phyloP scores from a whole-genome alignment of 2,113 vertebrate genomes.

The Microtus richardsoni region DNA sequence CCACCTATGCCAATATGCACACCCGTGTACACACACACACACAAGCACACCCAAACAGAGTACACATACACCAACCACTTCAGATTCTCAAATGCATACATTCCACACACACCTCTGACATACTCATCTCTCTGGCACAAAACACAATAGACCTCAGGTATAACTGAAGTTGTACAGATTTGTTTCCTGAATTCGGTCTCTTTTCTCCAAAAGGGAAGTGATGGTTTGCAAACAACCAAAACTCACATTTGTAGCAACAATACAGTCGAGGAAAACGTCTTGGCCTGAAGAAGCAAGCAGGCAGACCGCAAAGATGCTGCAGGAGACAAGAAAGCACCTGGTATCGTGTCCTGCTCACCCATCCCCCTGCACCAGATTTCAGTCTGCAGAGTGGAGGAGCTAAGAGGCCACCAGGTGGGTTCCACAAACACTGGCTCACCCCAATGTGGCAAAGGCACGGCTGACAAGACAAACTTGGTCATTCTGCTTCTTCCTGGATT shows the following conservation, averaged over 20 bases:
- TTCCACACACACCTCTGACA: not conserved
- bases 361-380: not conserved
- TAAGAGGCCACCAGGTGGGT: not conserved
- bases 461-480: not conserved
- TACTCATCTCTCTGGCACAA: not conserved
- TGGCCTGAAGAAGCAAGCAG: not conserved
- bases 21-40: not conserved
- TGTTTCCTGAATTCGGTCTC: not conserved
- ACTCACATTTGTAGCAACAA: not conserved
- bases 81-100: not conserved
- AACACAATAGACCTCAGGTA: not conserved
- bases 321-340: not conserved
- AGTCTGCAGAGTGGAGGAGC: not conserved
- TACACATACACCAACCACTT: not conserved
- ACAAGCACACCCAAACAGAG: not conserved
- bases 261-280: not conserved
- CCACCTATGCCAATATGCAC: not conserved
- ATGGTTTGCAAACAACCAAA: not conserved
- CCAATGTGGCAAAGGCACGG: not conserved
- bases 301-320: not conserved
- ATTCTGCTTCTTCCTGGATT: not conserved
- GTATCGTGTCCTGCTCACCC: not conserved
- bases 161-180: not conserved
- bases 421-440: not conserved
- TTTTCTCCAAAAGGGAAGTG: constrained; percentile 24